Base-by-base conservation (phyloP, 2,797 vertebrate genomes). In the Eospalax fontanierii region DNA sequence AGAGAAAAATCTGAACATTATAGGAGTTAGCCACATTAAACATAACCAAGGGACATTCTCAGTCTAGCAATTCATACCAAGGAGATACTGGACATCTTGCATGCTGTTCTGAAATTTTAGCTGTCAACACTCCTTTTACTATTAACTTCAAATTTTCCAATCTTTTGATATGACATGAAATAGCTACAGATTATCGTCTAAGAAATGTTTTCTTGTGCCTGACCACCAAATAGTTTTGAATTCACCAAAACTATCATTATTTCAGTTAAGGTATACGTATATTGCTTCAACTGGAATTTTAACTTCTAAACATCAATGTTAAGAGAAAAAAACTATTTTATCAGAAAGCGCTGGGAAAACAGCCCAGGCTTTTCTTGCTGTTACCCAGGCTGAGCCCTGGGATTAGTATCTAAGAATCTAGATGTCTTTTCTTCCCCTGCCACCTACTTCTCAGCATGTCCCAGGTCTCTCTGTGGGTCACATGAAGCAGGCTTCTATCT, bases 1-100 rank as follows among this genome's bases (percentile, higher is more conserved):
- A 61, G 80, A 89, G 65, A 95, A 95, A 93, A 78, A 78, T 35
- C 6, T 90, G 54, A 92, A 35, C 38, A 83, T 80, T 78, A 92
- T 85, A 93, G 38, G 38, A 76, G 22, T 43, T 86, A 89, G 91
- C 40, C 86, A 90, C 3, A 3, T 65, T 90, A 91, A 94, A 84
- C 82, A 12, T 79, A 93, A 93, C 87, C 54, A 40, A n/a, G 54
- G 24, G 15, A 22, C n/a, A 73, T 59, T 86, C 50, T 71, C 76
- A 78, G n/a, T 9, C 6, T 11, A 22, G 46, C 33, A n/a, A 79
- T 79, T 35, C 33, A 57, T 57, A 22, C 0, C 24, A 33, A 79
- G 33, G 33, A 11, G 10, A 19, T n/a, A 57, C 16, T 24, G 33
- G 15, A 10, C 50, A 84, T 35, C 28, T 33, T 75, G 26, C 43